Base-by-base conservation (phyloP, 2,797 vertebrate species). In the Etheostoma nigrum region DNA sequence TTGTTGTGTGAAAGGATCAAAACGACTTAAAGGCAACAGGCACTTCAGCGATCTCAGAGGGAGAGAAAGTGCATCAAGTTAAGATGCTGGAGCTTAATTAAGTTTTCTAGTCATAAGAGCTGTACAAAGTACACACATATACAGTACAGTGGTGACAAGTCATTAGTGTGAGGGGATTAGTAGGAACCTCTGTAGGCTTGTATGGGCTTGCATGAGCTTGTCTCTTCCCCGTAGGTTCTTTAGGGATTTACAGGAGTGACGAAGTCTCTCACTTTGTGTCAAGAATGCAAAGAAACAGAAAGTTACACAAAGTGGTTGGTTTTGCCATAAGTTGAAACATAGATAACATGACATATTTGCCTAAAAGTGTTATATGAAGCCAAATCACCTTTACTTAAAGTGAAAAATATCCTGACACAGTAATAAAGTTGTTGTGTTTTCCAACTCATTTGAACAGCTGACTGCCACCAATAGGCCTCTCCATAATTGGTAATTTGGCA, bases 131-230 rank as follows among this genome's bases (percentile, higher is more conserved):
- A 33, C 3, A 57, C 10, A 76, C 53, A 42, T 16, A 25, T 21
- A 49, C 4, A 44, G 13, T 9, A 21, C 21, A 61, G 14, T 12
- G 30, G 0, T 65, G n/a, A 44, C 4, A 55, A 60, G 19, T 59
- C 18, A 70, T 44, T 45, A 57, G 21, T 25, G 36, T 19, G 47
- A 52, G n/a, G 30, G 45, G 40, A 72, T 72, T 49, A 68, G 33
- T 36, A 21, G 59, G 51, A 67, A 61, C 19, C 62, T 66, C 62
- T 60, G 11, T 36, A 59, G 79, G 19, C 52, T 52, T 72, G 55
- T 14, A 27, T 49, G 21, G 44, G 72, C 85, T n/a, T 80, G 76
- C 68, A 48, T 61, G 36, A 79, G 42, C 78, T 63, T 67, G 79
- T 63, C 23, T 70, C 21, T 71, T 49, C 44, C n/a, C 51, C 53